Percentiles rank a stretch among this genome's conserved stretches.
Conservation (phyloP, 2,888 invertebrate genomes). For the Scaptomyza cyrtandrae region DNA sequence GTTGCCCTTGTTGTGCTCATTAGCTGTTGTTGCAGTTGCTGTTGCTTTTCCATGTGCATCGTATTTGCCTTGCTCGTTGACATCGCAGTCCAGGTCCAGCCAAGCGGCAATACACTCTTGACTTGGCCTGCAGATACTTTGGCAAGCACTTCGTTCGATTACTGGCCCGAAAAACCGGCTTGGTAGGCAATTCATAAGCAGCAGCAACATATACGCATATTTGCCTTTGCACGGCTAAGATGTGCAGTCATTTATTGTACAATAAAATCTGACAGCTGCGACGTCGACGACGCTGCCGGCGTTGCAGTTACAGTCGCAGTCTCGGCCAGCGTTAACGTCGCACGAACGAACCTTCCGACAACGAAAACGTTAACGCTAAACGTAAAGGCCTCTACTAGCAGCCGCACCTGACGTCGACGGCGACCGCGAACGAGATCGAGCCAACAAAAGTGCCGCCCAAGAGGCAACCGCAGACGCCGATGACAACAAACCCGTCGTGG, state of each 20-base stretch:
- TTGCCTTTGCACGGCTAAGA: slow-evolving; percentile 58
- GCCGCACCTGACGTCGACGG: slow-evolving; percentile 36
- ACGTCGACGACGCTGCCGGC: slow-evolving; percentile 25
- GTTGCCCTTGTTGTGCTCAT: slow-evolving; percentile 31
- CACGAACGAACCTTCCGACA: slow-evolving; percentile 61
- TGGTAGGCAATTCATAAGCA: slow-evolving; percentile 58
- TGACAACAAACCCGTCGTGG: slow-evolving; percentile 80
- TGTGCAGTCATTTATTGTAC: slow-evolving; percentile 70
- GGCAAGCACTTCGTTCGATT: slow-evolving; percentile 1
- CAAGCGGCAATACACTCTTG: slow-evolving; percentile 21
- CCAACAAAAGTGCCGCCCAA: slow-evolving; percentile 76
- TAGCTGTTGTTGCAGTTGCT: background rate
- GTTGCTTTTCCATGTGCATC: slow-evolving; percentile 27
- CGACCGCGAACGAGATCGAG: slow-evolving; percentile 71
- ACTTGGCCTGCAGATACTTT: slow-evolving; percentile 16
- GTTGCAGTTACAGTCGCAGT: slow-evolving; percentile 23
- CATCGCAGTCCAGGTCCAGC: slow-evolving; percentile 43
- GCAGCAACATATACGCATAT: slow-evolving; percentile 43
- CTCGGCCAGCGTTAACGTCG: slow-evolving; percentile 17
- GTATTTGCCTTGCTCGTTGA: slow-evolving; percentile 48
- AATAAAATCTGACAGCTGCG: slow-evolving; percentile 54
- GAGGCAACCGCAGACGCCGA: slow-evolving; percentile 72
- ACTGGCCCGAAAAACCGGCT: slow-evolving; percentile 64
- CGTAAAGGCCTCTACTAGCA: slow-evolving; percentile 48
- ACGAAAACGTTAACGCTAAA: slow-evolving; percentile 37